Evolutionary conservation across 2,888 invertebrate species (phyloP), one percentile per base, ranked within the genome.

Genomic region (Zaprionus bogoriensis): DNA sequence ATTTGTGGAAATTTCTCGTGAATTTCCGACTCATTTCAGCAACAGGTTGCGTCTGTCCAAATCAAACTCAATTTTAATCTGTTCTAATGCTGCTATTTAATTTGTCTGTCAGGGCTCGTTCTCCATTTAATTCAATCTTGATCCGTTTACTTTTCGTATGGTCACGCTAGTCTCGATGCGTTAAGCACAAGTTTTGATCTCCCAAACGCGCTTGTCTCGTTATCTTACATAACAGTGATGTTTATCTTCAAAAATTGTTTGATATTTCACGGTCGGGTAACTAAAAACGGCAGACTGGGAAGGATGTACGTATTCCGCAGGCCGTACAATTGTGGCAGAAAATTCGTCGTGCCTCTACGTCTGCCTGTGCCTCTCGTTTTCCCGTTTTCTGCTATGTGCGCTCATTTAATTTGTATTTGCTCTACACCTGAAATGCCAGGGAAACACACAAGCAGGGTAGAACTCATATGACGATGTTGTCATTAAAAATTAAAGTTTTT

Each of bases 401-500:
- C 59, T 82, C 78, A 82, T 85, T 80, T 67, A 76, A 71, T 65
- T 82, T 82, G 80, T 61, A 83, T 77, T 57, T 70, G 77, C 36
- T 55, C 76, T 77, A 74, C 77, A 85, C 76, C 76, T 82, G 74
- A 75, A 77, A 65, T 52, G 51, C 28, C 68, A 55, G 60, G 55
- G 48, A 41, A 36, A 32, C 23, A 52, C 52, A 62, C 52, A 52
- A 39, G 66, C 60, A 44, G 46, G 46, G 46, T 4, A 32, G 55
- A 62, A 42, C 59, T 57, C 68, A 51, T 60, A 52, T 45, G 63
- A 41, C 28, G 51, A 28, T 23, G 45, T 38, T 61, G 67, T 58
- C 71, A 80, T 85, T 76, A 85, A 82, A 71, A 76, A 82, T 82
- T 77, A 51, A 85, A 82, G 67, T 67, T 79, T 64, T 67, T 58